Evolutionary conservation across 2,113 vertebrate species (phyloP).

Genomic region (Ailurus styani): DNA sequence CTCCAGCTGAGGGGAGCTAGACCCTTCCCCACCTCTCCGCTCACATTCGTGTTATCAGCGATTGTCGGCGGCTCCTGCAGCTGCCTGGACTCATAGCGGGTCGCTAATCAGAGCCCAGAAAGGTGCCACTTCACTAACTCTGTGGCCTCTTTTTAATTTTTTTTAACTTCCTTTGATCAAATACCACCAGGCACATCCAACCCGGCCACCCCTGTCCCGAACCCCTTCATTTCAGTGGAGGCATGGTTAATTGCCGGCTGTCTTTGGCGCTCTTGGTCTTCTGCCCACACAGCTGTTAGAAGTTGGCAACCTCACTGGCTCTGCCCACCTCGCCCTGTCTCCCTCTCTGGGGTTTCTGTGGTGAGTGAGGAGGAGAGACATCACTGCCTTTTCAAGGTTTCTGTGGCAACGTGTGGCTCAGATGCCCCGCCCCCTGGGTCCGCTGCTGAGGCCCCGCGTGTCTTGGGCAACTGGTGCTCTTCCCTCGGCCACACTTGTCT

Average conservation of each 20-base stretch:
- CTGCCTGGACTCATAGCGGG: background rate
- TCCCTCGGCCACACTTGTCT: rapidly evolving
- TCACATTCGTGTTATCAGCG: background rate
- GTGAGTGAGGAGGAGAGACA: background rate
- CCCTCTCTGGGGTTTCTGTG: background rate
- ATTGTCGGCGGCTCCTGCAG: background rate
- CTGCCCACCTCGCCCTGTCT: rapidly evolving
- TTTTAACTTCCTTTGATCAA: background rate
- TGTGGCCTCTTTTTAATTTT: background rate
- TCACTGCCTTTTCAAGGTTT: background rate
- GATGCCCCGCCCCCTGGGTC: rapidly evolving
- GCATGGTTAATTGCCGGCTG: rapidly evolving
- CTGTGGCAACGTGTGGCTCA: background rate
- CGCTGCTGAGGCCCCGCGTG: rapidly evolving
- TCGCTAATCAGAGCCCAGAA: background rate
- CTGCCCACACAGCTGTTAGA: background rate
- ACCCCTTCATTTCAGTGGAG: rapidly evolving
- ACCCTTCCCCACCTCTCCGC: background rate
- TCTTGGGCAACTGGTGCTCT: rapidly evolving
- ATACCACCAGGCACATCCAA: background rate
- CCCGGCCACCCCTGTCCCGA: background rate
- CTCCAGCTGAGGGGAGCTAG: background rate
- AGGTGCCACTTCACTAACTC: background rate
- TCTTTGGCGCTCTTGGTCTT: rapidly evolving
- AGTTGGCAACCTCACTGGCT: background rate